These are phyloP conservation scores for Pangasius larnaudii DNA, from an alignment of 2,797 vertebrate species.

Conservation along the genomic window DNA sequence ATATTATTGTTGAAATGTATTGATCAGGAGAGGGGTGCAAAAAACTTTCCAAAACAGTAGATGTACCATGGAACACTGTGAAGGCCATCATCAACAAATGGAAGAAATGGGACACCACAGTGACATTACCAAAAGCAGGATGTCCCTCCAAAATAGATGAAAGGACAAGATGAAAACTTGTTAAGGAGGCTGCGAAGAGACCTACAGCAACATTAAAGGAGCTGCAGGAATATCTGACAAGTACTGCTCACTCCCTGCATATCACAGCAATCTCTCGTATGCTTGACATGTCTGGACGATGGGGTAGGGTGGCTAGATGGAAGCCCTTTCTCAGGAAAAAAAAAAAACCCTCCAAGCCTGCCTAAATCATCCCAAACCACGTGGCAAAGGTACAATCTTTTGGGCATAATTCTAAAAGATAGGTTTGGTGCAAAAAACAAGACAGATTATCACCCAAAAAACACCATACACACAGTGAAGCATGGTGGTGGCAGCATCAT, in stretches of 20 bases:
- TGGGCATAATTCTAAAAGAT: not conserved
- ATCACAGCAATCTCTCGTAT: not conserved
- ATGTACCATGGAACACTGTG: not conserved
- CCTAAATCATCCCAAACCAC: not conserved
- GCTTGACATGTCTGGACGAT: not conserved
- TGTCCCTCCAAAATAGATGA: not conserved
- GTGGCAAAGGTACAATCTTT: not conserved
- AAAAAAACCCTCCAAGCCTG: not conserved
- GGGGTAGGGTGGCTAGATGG: not conserved
- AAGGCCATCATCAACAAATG: not conserved
- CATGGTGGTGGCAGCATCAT: not conserved
- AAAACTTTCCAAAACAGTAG: not conserved
- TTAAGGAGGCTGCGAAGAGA: not conserved
- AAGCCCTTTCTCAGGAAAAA: not conserved
- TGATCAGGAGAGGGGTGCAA: not conserved
- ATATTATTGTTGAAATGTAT: not conserved
- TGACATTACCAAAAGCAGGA: not conserved
- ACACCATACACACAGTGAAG: too few species aligned
- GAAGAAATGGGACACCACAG: not conserved
- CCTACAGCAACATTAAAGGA: constrained; percentile 9
- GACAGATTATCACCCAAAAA: too few species aligned
- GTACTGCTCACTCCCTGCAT: not conserved
- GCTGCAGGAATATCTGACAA: not conserved
- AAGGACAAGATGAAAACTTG: not conserved
- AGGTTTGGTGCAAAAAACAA: not conserved